phyloP scores from a whole-genome alignment of 2,797 vertebrate species.

The Thunnus albacares region DNA sequence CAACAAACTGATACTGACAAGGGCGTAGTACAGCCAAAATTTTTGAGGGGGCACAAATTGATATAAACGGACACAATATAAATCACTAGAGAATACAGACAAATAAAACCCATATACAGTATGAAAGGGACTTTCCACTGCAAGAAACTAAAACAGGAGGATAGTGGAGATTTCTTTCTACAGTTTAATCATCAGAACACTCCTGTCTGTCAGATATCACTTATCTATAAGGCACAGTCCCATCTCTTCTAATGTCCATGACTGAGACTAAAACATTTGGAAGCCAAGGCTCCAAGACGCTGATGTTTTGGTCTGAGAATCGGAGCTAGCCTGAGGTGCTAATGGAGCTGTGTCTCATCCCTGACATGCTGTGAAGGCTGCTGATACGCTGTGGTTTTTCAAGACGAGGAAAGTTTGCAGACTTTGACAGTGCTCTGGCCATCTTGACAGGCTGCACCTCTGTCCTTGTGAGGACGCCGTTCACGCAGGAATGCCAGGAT shows the following conservation, averaged over 20 bases:
- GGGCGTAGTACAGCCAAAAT: constrained; percentile 30
- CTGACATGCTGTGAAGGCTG: constrained; percentile 32
- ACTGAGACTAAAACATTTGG: constrained; percentile 45
- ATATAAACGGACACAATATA: constrained; percentile 47
- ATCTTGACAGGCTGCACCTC: constrained; percentile 47
- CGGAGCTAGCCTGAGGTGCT: constrained; percentile 38
- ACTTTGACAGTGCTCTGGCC: constrained; percentile 38
- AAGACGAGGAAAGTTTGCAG: constrained; percentile 47
- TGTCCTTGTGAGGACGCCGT: constrained; percentile 58
- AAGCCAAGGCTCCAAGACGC: constrained; percentile 15
- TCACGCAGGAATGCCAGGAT: constrained; percentile 36
- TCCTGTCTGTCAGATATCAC: constrained; percentile 28
- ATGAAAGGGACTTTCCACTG: constrained; percentile 32
- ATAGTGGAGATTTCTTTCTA: constrained; percentile 7
- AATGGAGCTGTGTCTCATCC: constrained; percentile 47
- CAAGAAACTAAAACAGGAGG: constrained; percentile 7
- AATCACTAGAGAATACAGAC: constrained; percentile 42
- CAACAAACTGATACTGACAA: constrained; percentile 55
- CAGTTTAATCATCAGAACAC: constrained; percentile 39
- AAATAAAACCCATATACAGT: constrained; percentile 34
- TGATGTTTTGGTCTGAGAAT: constrained; percentile 37
- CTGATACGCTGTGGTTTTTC: constrained; percentile 34
- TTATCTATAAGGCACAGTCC: constrained; percentile 29
- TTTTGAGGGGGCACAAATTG: constrained; percentile 51
- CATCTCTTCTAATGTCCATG: constrained; percentile 39